Conservation (phyloP, 92 coral and sea anemone species). For the Micromussa lordhowensis region DNA sequence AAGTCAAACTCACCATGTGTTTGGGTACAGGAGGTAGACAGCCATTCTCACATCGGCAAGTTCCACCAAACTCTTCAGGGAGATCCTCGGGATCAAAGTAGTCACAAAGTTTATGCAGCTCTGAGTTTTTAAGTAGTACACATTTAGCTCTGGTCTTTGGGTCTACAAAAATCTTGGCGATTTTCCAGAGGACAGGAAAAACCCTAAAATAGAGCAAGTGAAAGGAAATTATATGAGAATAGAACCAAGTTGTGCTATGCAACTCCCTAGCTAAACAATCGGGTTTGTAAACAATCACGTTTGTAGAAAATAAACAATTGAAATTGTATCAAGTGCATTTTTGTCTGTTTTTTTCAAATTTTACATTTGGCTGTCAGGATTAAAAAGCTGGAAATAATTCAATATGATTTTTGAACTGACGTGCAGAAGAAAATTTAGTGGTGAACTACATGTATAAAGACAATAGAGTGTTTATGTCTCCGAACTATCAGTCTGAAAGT, state of each 20-base stretch:
- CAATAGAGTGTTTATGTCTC: too few relatives aligned
- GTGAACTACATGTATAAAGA: too few relatives aligned
- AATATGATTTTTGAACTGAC: too few relatives aligned
- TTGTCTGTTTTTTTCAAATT: too few relatives aligned
- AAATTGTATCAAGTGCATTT: too few relatives aligned
- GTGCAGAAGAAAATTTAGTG: too few relatives aligned
- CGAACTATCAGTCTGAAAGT: too few relatives aligned
- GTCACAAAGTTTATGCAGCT: constrained; percentile 74
- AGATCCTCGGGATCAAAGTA: constrained; percentile 85
- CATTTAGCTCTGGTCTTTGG: constrained; percentile 94
- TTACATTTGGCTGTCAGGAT: too few relatives aligned
- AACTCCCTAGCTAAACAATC: not conserved
- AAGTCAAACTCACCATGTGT: constrained; percentile 82
- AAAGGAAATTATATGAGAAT: not conserved
- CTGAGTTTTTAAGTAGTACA: constrained; percentile 80
- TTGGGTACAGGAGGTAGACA: constrained; percentile 94
- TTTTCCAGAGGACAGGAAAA: constrained; percentile 94
- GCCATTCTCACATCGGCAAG: constrained; percentile 82
- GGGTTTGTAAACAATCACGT: too few relatives aligned
- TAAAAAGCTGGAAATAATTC: too few relatives aligned
- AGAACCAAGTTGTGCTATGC: not conserved
- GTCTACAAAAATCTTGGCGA: constrained; percentile 87
- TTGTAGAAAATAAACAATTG: too few relatives aligned
- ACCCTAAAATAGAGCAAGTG: constrained; percentile 62
- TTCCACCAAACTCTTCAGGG: constrained; percentile 95